Conservation (phyloP, 2,797 vertebrate species). For the Florisuga fusca region DNA sequence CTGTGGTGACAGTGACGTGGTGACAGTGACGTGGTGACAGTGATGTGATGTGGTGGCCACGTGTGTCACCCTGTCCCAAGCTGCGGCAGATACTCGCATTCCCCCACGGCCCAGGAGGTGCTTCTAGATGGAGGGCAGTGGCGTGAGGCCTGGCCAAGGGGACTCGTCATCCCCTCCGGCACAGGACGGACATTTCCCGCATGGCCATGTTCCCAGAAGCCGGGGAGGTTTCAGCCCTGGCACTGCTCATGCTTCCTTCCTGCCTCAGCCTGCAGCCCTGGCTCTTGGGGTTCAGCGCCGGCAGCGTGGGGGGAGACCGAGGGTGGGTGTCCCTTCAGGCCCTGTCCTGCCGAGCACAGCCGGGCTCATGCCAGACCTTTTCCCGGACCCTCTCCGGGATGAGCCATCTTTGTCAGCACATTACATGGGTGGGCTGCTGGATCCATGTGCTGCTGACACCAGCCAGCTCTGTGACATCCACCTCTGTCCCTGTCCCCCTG, state of each 20-base stretch:
- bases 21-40: not conserved
- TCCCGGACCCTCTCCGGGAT: not conserved
- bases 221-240: not conserved
- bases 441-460: not conserved
- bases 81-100: fast-evolving
- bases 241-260: not conserved
- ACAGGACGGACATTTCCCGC: not conserved
- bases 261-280: not conserved
- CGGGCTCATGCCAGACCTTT: not conserved
- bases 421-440: not conserved
- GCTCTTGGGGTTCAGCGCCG: not conserved
- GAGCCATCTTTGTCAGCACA: not conserved
- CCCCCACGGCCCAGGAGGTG: not conserved
- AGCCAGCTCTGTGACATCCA: constrained; percentile 11
- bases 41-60: not conserved
- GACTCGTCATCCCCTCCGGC: not conserved
- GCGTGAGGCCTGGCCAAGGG: not conserved
- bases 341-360: not conserved
- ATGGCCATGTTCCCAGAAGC: not conserved
- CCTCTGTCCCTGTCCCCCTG: not conserved
- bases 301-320: fast-evolving
- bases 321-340: not conserved
- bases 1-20: not conserved
- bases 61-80: not conserved
- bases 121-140: not conserved